Percentiles rank a stretch among this genome's conserved stretches.
Evolutionary conservation across 2,797 vertebrate species (phyloP).

Genomic region (Bryconaethiops microstoma): DNA sequence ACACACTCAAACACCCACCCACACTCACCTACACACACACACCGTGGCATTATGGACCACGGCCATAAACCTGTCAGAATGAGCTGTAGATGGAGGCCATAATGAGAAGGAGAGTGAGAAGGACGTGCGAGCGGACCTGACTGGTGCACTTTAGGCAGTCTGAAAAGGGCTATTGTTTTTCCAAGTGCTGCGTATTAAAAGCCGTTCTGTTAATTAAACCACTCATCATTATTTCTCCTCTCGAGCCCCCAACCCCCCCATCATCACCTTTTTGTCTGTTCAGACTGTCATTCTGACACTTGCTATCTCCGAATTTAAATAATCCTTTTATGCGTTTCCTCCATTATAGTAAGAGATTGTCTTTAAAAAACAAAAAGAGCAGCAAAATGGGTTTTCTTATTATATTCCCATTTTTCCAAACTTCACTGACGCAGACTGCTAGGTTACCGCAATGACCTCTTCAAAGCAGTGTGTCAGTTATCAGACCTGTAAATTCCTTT

Average conservation of each 20-base stretch:
- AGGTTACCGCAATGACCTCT: not conserved
- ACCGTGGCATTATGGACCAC: not conserved
- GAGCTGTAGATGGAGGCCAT: conserved; percentile 12
- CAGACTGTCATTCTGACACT: conserved; percentile 3
- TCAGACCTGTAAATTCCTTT: not conserved
- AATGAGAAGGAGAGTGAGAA: conserved; percentile 4
- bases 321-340: conserved; percentile 14
- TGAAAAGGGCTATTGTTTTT: conserved; percentile 26
- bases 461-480: not conserved
- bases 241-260: not conserved
- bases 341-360: not conserved
- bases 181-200: conserved; percentile 40
- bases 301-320: not conserved
- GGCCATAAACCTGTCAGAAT: not conserved
- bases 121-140: conserved; percentile 4
- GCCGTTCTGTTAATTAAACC: conserved; percentile 46
- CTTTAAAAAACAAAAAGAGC: not conserved
- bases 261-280: conserved; percentile 11
- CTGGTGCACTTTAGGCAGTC: conserved; percentile 20
- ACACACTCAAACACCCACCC: not conserved
- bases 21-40: not conserved
- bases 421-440: not conserved
- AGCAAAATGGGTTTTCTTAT: not conserved
- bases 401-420: not conserved
- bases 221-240: conserved; percentile 22